Evolutionary conservation across 2,797 vertebrate species (phyloP).

Genomic region (Antrozous pallidus): DNA sequence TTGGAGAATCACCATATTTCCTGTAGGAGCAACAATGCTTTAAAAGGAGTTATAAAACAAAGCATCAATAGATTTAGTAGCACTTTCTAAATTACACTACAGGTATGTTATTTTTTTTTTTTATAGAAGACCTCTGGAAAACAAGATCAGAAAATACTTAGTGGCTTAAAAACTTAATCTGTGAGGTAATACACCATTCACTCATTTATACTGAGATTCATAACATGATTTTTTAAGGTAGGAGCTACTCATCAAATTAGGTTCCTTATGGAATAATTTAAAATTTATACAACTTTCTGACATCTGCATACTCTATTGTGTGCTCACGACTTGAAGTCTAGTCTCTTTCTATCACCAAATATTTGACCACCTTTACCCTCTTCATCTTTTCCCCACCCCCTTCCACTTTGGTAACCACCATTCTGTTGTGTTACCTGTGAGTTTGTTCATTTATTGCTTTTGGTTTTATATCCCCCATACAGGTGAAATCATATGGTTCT

Average conservation of each 20-base stretch:
- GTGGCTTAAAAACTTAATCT: constrained; percentile 5
- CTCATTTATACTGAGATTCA: not conserved
- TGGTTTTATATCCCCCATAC: not conserved
- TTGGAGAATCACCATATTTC: not conserved
- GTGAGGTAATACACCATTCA: not conserved
- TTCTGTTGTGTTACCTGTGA: not conserved
- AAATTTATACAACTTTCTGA: not conserved
- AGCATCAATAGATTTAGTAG: constrained; percentile 7
- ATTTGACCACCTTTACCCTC: not conserved
- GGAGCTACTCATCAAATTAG: not conserved
- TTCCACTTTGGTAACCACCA: not conserved
- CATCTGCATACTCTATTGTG: not conserved
- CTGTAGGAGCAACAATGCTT: not conserved
- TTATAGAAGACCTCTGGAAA: not conserved
- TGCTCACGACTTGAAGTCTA: not conserved
- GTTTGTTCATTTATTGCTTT: not conserved
- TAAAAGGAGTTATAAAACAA: not conserved
- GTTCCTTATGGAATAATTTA: not conserved
- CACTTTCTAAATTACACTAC: not conserved
- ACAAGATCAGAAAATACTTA: not conserved
- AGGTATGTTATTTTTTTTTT: not conserved
- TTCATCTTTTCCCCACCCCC: not conserved
- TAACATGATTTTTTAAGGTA: constrained; percentile 11
- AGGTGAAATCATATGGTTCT: not conserved
- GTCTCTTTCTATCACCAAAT: not conserved